Evolutionary conservation across 92 coral and sea anemone species (phyloP).

Genomic region (Phenganax stokvisi): DNA sequence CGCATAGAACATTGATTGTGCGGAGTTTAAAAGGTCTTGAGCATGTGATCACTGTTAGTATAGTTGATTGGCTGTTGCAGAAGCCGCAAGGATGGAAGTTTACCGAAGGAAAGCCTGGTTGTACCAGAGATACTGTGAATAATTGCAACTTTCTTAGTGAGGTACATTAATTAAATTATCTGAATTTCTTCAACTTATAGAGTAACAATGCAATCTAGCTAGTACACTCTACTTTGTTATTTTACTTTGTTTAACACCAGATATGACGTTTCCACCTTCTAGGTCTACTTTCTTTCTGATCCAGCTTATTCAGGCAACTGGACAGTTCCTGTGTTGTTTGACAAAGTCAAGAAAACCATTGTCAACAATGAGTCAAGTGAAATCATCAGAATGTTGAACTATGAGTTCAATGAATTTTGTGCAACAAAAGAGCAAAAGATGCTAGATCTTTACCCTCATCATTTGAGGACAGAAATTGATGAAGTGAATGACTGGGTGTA

Average conservation of each 20-base stretch:
- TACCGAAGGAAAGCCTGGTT: conserved; percentile 52
- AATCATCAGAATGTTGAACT: conserved; percentile 78
- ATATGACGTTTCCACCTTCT: too few relatives aligned
- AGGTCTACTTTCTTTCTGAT: conserved; percentile 53
- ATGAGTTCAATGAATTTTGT: conserved; percentile 80
- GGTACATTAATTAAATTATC: not conserved
- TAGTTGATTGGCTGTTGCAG: conserved; percentile 61
- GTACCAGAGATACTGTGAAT: conserved; percentile 67
- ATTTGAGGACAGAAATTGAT: conserved; percentile 61
- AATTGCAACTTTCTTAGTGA: conserved; percentile 65
- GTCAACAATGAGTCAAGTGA: conserved; percentile 90
- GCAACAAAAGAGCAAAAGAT: conserved; percentile 70
- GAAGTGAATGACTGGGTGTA: conserved; percentile 74
- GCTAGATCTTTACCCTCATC: conserved; percentile 69
- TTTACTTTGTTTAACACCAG: too few relatives aligned
- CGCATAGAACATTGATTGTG: conserved; percentile 59
- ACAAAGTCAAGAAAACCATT: conserved; percentile 63
- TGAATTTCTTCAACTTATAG: not conserved
- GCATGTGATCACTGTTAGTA: conserved; percentile 54
- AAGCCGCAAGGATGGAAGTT: conserved; percentile 65
- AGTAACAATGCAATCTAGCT: not conserved
- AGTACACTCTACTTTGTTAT: too few relatives aligned
- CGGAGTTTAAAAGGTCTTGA: conserved; percentile 80
- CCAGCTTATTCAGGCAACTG: conserved; percentile 58
- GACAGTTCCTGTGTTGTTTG: conserved; percentile 79